Evolutionary conservation across 1,140 invertebrate species (phyloP), one percentile per base, ranked within the genome.

Genomic region (Holcopasites calliopsidis): DNA sequence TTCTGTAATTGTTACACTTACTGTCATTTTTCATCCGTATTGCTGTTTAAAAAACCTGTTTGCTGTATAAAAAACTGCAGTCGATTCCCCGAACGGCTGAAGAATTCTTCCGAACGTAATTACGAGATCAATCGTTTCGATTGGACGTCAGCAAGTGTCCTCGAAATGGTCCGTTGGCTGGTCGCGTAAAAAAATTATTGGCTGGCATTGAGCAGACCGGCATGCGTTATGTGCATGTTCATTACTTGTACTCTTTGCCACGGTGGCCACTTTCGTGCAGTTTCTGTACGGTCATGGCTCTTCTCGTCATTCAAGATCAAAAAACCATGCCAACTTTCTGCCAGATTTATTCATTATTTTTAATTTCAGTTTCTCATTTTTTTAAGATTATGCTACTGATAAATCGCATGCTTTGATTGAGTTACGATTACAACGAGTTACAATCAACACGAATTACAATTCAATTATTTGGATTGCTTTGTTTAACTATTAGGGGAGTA

Each of bases 151-250:
- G 11, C 60, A 7, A 23, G 13, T 50, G 71, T 23, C 71, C 71
- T 65, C 61, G 71, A 65, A 54, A 65, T 73, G 71, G 61, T 65
- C 38, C 60, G 44, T 65, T 65, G 71, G 38, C 61, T 55, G 38
- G 16, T 31, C 13, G 18, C 8, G 57, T n/a, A 13, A 16, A 21
- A 35, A 21, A 26, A 60, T 26, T n/a, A 60, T 60, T 60, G 40
- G 21, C 33, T 28, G 11, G 40, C 55, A 70, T 49, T 49, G 40
- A 49, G 16, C 44, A 49, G n/a, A 33, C 21, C 28, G 8, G 28
- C 55, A 38, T 28, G 68, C 28, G 35, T n/a, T 28, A 16, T 11
- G 26, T 8, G 5, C 21, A 28, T 49, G 68, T 60, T 71, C 31
- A 21, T 71, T 71, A 71, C 60, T 61, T 38, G 49, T 71, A 50